These are phyloP conservation scores for Drosophila tropicalis DNA, from an alignment of 1,140 invertebrate species.

Conservation along the genomic window DNA sequence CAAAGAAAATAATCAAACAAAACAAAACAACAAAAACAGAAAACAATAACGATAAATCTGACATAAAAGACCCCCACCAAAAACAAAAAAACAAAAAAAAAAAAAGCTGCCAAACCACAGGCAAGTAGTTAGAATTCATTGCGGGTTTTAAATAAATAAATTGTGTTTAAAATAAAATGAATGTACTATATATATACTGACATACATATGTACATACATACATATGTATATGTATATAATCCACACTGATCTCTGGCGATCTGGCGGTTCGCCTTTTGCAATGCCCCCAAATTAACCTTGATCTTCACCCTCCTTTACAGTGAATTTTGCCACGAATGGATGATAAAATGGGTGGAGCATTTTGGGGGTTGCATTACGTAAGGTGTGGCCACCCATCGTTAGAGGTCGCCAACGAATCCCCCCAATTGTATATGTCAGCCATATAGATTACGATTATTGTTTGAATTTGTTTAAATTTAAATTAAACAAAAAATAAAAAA, in stretches of 20 bases:
- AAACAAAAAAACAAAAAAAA: not conserved
- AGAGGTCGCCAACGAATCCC: not conserved
- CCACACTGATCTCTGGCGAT: not conserved
- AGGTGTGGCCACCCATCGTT: slow-evolving; percentile 11
- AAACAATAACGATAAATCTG: slow-evolving; percentile 12
- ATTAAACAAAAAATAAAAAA: slow-evolving; percentile 12
- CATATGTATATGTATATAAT: slow-evolving; percentile 13
- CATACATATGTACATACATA: slow-evolving; percentile 11
- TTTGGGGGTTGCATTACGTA: not conserved
- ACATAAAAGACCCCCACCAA: slow-evolving; percentile 4
- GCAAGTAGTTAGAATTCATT: slow-evolving; percentile 8
- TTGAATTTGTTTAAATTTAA: slow-evolving; percentile 29
- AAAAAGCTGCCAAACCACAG: slow-evolving; percentile 12
- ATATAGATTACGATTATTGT: slow-evolving; percentile 11
- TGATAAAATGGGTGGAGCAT: not conserved
- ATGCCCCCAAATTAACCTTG: slow-evolving; percentile 31
- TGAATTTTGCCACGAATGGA: not conserved
- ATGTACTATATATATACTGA: slow-evolving; percentile 14
- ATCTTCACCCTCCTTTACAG: not conserved
- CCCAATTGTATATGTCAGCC: not conserved
- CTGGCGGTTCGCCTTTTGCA: slow-evolving; percentile 21
- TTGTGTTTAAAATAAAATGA: slow-evolving; percentile 35
- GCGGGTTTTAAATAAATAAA: slow-evolving; percentile 10
- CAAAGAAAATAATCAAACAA: not conserved
- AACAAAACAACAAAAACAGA: not conserved